Evolutionary conservation across 2,888 invertebrate genomes (phyloP).

Genomic region (Oscheius onirici): DNA sequence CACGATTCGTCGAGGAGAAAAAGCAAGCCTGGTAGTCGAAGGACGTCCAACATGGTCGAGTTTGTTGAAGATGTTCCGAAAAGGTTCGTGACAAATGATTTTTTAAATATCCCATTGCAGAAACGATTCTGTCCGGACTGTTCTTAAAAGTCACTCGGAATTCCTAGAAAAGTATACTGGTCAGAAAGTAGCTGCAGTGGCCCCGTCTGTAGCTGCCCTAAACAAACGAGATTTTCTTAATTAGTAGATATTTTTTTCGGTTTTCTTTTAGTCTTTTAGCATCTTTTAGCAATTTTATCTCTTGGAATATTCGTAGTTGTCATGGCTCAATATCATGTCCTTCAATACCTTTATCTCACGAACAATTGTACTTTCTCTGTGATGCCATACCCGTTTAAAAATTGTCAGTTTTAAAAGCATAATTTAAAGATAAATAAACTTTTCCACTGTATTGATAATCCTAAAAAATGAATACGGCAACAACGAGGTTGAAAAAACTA

Average conservation of each 20-base stretch:
- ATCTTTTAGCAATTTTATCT: no score
- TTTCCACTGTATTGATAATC: no score
- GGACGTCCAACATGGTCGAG: neutral
- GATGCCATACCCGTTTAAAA: no score
- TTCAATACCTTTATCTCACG: no score
- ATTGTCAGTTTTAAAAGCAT: no score
- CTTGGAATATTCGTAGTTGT: no score
- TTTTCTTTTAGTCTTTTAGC: neutral
- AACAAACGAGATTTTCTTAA: slow-evolving; percentile 21
- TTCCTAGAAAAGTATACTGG: slow-evolving; percentile 53
- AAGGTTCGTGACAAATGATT: neutral
- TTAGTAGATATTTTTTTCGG: neutral
- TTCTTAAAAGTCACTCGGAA: slow-evolving; percentile 51
- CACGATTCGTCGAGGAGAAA: neutral
- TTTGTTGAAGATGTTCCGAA: slow-evolving; percentile 5
- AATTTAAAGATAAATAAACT: no score
- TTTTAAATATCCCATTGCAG: no score
- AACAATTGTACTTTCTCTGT: no score
- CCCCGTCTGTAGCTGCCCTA: slow-evolving; percentile 31
- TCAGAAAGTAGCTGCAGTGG: slow-evolving; percentile 53
- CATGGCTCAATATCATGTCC: no score
- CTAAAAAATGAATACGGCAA: no score
- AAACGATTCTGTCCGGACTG: slow-evolving; percentile 48
- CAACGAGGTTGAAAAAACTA: no score
- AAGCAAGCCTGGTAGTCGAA: neutral